phyloP scores from a whole-genome alignment of 2,888 invertebrate genomes.

The Drosophila monieri region DNA sequence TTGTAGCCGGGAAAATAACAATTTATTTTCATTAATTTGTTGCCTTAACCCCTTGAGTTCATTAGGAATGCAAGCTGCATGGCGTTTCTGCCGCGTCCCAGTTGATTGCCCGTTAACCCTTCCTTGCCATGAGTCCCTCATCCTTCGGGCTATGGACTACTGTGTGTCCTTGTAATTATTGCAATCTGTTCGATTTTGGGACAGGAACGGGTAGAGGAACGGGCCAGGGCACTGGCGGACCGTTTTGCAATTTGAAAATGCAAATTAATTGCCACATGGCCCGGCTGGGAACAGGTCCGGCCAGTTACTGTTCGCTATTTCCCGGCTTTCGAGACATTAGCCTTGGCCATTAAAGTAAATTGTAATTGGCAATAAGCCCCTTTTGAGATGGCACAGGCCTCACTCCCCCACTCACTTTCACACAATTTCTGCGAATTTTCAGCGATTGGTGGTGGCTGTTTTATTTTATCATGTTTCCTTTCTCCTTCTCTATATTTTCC shows the following conservation, averaged over 20 bases:
- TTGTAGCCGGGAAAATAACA: conserved; percentile 61
- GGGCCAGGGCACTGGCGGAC: conserved; percentile 10
- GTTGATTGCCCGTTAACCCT: conserved; percentile 70
- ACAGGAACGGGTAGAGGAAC: conserved; percentile 44
- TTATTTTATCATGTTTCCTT: neutral
- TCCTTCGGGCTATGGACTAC: neutral
- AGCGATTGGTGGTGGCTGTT: conserved; percentile 12
- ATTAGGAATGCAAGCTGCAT: conserved; percentile 73
- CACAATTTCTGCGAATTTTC: conserved; percentile 15
- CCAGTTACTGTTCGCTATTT: conserved; percentile 8
- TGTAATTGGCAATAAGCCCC: conserved; percentile 67
- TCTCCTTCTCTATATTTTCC: neutral
- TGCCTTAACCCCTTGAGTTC: conserved; percentile 75
- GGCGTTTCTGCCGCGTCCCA: conserved; percentile 36
- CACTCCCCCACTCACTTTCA: neutral
- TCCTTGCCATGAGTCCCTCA: conserved; percentile 46
- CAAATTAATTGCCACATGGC: conserved; percentile 82
- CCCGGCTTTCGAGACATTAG: conserved; percentile 15
- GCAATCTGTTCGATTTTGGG: conserved; percentile 79
- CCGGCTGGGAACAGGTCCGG: conserved; percentile 49
- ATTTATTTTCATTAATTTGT: conserved; percentile 83
- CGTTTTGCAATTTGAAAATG: conserved; percentile 81
- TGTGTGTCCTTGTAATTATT: conserved; percentile 70
- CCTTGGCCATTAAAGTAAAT: conserved; percentile 71
- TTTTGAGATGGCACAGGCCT: conserved; percentile 14